phyloP scores from a whole-genome alignment of 2,113 vertebrate genomes.

The Neotoma lepida region DNA sequence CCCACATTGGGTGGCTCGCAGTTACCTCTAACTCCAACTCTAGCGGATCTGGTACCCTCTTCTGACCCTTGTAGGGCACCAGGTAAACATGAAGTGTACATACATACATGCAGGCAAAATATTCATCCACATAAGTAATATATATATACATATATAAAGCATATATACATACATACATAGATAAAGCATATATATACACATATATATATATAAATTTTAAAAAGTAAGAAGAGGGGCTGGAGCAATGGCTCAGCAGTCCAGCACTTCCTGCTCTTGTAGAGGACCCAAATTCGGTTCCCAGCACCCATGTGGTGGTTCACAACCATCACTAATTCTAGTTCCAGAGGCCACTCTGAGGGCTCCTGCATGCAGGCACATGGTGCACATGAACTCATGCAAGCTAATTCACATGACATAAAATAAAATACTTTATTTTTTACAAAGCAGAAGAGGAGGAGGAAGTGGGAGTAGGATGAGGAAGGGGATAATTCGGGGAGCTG shows the following conservation, averaged over 20 bases:
- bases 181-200: too few relatives aligned
- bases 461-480: too few relatives aligned
- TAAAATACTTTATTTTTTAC: neutral
- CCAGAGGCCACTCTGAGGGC: neutral
- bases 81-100: neutral
- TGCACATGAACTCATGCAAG: neutral
- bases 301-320: neutral
- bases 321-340: neutral
- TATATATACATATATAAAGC: neutral
- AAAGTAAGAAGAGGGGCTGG: neutral
- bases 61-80: neutral
- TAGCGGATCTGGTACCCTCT: neutral
- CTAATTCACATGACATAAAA: neutral
- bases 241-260: neutral
- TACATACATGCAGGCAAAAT: neutral
- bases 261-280: neutral
- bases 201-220: too few relatives aligned
- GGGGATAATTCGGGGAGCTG: neutral
- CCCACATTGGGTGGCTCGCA: neutral
- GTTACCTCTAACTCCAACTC: neutral
- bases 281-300: neutral
- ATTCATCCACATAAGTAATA: neutral
- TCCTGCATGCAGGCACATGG: neutral
- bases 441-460: neutral
- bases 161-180: neutral